Evolutionary conservation across 2,888 invertebrate species (phyloP).

Genomic region (Chrysolina haemoptera): DNA sequence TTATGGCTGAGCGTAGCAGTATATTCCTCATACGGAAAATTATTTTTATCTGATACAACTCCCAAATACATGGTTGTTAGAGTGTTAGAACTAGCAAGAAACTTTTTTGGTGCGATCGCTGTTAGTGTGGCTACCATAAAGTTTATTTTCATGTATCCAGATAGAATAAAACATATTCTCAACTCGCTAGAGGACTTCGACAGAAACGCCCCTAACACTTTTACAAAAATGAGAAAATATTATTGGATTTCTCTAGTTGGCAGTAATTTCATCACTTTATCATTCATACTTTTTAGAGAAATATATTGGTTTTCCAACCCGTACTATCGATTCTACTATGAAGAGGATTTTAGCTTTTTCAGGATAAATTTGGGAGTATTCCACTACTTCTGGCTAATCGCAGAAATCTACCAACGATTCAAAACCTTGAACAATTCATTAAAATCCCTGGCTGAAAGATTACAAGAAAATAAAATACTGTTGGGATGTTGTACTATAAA

Average conservation of each 20-base stretch:
- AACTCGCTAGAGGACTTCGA: neutral
- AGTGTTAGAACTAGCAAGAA: neutral
- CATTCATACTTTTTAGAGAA: neutral
- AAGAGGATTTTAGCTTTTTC: neutral
- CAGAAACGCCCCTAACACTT: neutral
- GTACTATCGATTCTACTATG: neutral
- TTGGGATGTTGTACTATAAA: no score
- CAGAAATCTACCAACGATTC: neutral
- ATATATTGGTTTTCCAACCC: neutral
- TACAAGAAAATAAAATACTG: no score
- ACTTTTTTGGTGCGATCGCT: neutral
- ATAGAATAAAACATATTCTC: neutral
- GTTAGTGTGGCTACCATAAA: neutral
- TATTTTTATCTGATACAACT: neutral
- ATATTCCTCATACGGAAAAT: neutral
- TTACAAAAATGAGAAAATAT: neutral
- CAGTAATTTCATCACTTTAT: no score
- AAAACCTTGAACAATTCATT: neutral
- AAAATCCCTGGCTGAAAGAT: neutral
- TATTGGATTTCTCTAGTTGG: no score
- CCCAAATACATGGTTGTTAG: neutral
- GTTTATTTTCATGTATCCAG: constrained; percentile 3
- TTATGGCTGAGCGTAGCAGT: neutral
- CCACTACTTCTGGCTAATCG: neutral
- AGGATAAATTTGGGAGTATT: neutral